Evolutionary conservation across 1,140 invertebrate species (phyloP), one percentile per base, ranked within the genome.

Genomic region (Drosophila ironensis): DNA sequence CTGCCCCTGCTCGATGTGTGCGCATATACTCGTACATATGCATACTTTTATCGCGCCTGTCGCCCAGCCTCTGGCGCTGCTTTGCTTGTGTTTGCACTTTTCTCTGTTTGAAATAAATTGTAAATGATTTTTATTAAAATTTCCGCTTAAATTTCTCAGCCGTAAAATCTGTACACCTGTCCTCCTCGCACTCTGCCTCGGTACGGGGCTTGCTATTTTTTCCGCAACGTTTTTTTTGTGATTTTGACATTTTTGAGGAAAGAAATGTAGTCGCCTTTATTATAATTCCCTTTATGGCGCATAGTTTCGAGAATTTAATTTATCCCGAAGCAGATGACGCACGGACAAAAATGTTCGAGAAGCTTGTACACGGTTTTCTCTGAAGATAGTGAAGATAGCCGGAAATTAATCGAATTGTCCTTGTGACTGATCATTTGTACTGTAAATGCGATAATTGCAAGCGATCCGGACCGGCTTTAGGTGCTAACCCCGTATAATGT

Each of bases 71-170:
- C 17, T 28, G 60, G 12, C 14, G 7, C 24, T 12, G n/a, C 17
- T 33, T 24, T 42, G 44, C 22, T 12, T 40, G 22, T 54, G 30
- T 60, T 40, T 47, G 47, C 57, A 28, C 61, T 77, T 63, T 66
- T 74, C 45, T 74, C 70, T 72, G 80, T 86, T 86, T 84, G 80
- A 86, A 80, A 80, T 84, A 84, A 84, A 86, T 84, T 84, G 66
- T 84, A 84, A 74, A 86, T 84, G 68, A 86, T 86, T 84, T 84
- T 84, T 71, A 84, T 84, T 84, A 84, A 84, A 84, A 84, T 84
- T 86, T 84, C 80, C 80, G 80, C 80, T 84, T 74, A 80, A 86
- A 72, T 69, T 63, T 82, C 72, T 72, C 48, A 70, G 45, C 52
- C 38, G 66, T 22, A 30, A 51, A 67, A 70, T 64, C 24, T 51